Evolutionary conservation across 2,888 invertebrate genomes (phyloP).

Genomic region (Calameuta idolon): DNA sequence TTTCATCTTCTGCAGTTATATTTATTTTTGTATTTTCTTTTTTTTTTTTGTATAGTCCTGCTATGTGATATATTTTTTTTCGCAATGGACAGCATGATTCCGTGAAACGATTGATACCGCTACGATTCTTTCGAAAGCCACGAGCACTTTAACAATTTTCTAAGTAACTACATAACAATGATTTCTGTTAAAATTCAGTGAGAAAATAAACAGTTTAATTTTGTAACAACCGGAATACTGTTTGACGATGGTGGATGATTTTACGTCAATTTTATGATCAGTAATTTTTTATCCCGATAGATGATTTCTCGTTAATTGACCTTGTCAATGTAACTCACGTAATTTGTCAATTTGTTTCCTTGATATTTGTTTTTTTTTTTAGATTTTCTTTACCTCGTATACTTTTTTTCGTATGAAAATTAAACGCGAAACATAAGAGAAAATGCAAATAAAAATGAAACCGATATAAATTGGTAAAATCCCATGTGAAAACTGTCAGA

Average conservation of each 20-base stretch:
- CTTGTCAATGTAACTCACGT: not conserved
- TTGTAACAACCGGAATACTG: conserved; percentile 48
- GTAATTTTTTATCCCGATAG: not conserved
- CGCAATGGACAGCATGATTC: conserved; percentile 5
- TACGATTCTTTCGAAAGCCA: conserved; percentile 28
- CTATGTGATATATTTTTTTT: not conserved
- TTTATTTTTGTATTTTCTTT: not conserved
- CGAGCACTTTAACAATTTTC: conserved; percentile 26
- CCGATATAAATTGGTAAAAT: not conserved
- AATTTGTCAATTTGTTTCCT: not conserved
- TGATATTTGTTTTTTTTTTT: conserved; percentile 2
- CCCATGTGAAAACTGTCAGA: not conserved
- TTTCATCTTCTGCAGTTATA: not conserved
- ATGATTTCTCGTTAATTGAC: not conserved
- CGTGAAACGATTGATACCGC: conserved; percentile 18
- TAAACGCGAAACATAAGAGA: conserved; percentile 4
- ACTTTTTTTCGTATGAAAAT: conserved; percentile 1
- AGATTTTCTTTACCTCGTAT: not conserved
- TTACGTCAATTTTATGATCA: not conserved
- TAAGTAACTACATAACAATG: conserved; percentile 50
- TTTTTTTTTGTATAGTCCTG: not conserved
- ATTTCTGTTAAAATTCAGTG: conserved; percentile 43
- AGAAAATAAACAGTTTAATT: conserved; percentile 44
- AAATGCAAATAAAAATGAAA: not conserved
- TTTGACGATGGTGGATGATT: not conserved